Evolutionary conservation across 2,797 vertebrate species (phyloP).

Genomic region (Hippocampus kuda): DNA sequence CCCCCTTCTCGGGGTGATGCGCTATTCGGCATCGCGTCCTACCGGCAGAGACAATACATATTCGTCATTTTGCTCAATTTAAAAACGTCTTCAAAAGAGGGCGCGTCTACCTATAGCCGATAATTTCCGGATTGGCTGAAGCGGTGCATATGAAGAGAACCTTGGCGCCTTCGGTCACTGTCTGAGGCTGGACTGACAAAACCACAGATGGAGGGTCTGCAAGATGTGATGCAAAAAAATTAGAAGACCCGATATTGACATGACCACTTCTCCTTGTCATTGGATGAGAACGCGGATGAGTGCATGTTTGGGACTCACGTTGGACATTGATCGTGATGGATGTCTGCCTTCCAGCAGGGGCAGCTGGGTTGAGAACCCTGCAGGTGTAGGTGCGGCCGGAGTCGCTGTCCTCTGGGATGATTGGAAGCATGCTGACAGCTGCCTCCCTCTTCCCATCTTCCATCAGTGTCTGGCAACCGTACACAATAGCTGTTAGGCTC

Average conservation of each 20-base stretch:
- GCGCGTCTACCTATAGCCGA: constrained; percentile 75
- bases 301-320: constrained; percentile 64
- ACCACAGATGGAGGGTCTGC: constrained; percentile 84
- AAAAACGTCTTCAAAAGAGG: background rate
- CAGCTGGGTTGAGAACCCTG: constrained; percentile 76
- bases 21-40: background rate
- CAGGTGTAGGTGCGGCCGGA: constrained; percentile 80
- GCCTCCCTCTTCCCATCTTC: constrained; percentile 73
- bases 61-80: background rate
- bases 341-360: constrained; percentile 78
- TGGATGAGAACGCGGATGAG: background rate
- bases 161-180: constrained; percentile 78
- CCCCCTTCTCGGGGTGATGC: background rate
- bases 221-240: background rate
- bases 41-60: background rate
- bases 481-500: constrained; percentile 3
- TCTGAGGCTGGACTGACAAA: constrained; percentile 82
- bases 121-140: constrained; percentile 84
- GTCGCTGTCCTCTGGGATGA: constrained; percentile 76
- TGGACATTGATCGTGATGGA: constrained; percentile 81
- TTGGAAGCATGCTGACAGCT: constrained; percentile 75
- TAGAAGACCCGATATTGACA: background rate
- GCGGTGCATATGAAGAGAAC: constrained; percentile 83
- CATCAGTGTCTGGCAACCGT: constrained; percentile 61
- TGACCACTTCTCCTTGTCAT: background rate